A percentile compares a stretch with the other conserved stretches of the same genome.
Conservation (phyloP, 2,888 invertebrate genomes). For the Agriopis leucophaearia region DNA sequence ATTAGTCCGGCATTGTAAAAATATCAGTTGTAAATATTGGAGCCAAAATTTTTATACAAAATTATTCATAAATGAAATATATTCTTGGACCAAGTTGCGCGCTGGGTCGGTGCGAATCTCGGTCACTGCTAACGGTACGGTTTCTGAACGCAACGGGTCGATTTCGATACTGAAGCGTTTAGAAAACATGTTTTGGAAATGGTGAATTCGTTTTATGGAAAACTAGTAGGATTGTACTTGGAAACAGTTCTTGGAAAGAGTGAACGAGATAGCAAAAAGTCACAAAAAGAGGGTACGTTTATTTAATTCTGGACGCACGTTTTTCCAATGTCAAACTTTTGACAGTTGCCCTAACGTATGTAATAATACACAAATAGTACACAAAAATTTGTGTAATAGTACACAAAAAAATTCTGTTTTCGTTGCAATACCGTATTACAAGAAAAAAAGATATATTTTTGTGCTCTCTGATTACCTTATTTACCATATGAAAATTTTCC, state of each 20-base stretch:
- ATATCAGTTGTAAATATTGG: constrained; percentile 84
- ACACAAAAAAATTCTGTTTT: no score
- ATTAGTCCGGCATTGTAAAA: constrained; percentile 82
- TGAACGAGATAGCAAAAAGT: no score
- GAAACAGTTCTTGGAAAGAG: no score
- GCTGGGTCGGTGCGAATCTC: constrained; percentile 49
- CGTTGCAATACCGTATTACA: no score
- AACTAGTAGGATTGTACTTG: background rate
- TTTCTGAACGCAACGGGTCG: constrained; percentile 18
- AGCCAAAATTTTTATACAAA: constrained; percentile 85
- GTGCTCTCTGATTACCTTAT: no score
- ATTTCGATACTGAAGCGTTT: constrained; percentile 16
- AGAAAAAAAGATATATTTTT: no score
- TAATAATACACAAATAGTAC: no score
- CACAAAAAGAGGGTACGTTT: no score
- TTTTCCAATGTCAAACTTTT: background rate
- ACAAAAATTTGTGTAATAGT: no score
- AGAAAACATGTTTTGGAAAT: constrained; percentile 5
- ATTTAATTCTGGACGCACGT: background rate
- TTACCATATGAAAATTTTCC: no score
- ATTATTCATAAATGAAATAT: constrained; percentile 79
- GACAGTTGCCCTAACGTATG: background rate
- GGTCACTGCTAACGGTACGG: constrained; percentile 50
- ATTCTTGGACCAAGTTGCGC: constrained; percentile 76
- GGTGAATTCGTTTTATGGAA: constrained; percentile 6